A percentile compares a stretch with the other conserved stretches of the same genome.
phyloP scores from a whole-genome alignment of 2,888 invertebrate species.

The Heliconius sara region DNA sequence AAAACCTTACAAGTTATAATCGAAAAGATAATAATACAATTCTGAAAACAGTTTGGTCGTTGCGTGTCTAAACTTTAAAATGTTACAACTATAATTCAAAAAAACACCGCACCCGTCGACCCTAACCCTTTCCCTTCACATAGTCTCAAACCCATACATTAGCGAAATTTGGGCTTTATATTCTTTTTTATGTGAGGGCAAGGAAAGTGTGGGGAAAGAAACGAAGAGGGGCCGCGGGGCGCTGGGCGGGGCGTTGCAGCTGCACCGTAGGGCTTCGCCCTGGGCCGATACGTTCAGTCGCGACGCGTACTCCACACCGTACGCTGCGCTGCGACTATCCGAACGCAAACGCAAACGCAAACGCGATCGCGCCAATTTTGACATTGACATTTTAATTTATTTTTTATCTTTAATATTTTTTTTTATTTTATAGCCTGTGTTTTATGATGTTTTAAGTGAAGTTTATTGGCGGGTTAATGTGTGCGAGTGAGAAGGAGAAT shows the following conservation, averaged over 20 bases:
- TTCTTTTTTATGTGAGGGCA: constrained; percentile 76
- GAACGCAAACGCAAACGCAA: constrained; percentile 49
- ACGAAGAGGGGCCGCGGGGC: constrained; percentile 75
- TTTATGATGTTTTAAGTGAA: constrained; percentile 57
- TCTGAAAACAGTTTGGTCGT: constrained; percentile 12
- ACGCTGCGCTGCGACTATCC: constrained; percentile 66
- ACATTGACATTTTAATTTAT: constrained; percentile 38
- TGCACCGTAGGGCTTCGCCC: constrained; percentile 72
- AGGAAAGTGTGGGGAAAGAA: constrained; percentile 74
- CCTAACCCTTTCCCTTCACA: constrained; percentile 62
- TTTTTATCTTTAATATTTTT: constrained; percentile 34
- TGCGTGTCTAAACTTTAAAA: constrained; percentile 25
- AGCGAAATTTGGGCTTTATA: constrained; percentile 56
- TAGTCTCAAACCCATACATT: constrained; percentile 61
- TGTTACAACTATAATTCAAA: constrained; percentile 37
- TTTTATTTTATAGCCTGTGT: constrained; percentile 44
- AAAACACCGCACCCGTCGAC: constrained; percentile 52
- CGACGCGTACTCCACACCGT: constrained; percentile 70
- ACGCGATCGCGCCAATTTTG: constrained; percentile 53
- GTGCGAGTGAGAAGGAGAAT: constrained; percentile 76
- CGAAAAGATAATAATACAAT: constrained; percentile 17
- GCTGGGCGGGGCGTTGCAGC: constrained; percentile 80
- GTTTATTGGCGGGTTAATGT: constrained; percentile 79
- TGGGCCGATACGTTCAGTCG: constrained; percentile 67
- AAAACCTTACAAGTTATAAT: constrained; percentile 3